phyloP scores from a whole-genome alignment of 2,113 vertebrate genomes.

The Cinclus cinclus region DNA sequence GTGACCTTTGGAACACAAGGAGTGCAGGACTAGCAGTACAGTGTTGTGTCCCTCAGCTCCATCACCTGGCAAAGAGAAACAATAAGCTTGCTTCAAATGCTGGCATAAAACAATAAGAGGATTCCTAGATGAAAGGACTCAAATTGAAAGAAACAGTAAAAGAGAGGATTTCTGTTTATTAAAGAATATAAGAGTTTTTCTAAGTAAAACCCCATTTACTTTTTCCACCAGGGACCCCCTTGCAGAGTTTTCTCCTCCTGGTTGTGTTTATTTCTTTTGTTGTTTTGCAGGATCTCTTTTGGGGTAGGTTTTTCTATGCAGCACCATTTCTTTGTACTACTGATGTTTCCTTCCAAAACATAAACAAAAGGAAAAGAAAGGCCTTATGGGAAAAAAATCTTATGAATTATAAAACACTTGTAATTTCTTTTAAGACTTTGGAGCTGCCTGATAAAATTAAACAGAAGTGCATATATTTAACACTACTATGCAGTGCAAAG shows the following conservation, averaged over 20 bases:
- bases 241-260: not conserved
- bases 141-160: not conserved
- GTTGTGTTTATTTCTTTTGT: constrained; percentile 13
- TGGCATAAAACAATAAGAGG: not conserved
- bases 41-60: not conserved
- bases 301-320: not conserved
- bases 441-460: not conserved
- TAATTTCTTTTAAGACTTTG: not conserved
- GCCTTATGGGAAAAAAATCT: not conserved
- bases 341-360: not conserved
- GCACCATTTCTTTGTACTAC: not conserved
- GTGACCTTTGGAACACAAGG: not conserved
- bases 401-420: not conserved
- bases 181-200: not conserved
- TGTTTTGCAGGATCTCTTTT: constrained; percentile 10
- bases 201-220: not conserved
- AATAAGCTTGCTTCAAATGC: not conserved
- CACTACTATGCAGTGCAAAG: not conserved
- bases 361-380: not conserved
- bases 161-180: not conserved
- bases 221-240: not conserved
- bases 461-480: not conserved
- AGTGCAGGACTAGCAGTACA: not conserved
- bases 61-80: not conserved
- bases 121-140: not conserved